A percentile compares a stretch with the other conserved stretches of the same genome.
These are phyloP conservation scores for Siderastrea radians DNA, from an alignment of 92 coral and sea anemone species.

Conservation along the genomic window DNA sequence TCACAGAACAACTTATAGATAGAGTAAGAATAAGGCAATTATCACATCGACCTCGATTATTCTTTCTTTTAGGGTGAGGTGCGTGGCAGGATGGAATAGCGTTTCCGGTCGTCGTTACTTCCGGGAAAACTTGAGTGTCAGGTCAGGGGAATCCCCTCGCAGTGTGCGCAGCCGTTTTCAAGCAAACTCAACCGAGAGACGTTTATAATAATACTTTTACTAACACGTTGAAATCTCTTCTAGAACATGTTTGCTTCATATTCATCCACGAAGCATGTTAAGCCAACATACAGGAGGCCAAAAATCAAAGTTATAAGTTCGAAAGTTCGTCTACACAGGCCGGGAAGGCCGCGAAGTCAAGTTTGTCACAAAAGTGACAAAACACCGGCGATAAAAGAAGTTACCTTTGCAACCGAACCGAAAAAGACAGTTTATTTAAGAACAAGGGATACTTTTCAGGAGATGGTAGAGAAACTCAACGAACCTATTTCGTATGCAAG, in stretches of 20 bases:
- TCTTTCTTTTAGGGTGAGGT: not conserved
- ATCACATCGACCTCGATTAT: too few relatives aligned
- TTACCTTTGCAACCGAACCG: not conserved
- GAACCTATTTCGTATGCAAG: not conserved
- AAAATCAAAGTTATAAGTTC: conserved; percentile 11
- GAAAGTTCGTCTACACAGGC: not conserved
- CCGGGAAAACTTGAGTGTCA: not conserved
- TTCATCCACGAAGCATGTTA: not conserved
- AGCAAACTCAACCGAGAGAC: not conserved
- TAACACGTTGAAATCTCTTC: not conserved
- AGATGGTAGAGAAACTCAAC: not conserved
- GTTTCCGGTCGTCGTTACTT: not conserved
- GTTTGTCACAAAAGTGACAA: not conserved
- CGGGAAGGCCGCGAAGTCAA: not conserved
- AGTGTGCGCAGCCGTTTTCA: not conserved
- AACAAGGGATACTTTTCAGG: not conserved
- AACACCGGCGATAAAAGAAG: not conserved
- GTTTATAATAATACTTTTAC: not conserved
- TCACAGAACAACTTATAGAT: too few relatives aligned
- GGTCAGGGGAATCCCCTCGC: not conserved
- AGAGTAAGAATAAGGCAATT: not conserved
- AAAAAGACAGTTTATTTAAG: not conserved
- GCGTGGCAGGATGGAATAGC: not conserved
- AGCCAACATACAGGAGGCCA: not conserved
- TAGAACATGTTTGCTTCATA: not conserved